Conservation (phyloP, 2,113 vertebrate species). For the Tapirus terrestris region DNA sequence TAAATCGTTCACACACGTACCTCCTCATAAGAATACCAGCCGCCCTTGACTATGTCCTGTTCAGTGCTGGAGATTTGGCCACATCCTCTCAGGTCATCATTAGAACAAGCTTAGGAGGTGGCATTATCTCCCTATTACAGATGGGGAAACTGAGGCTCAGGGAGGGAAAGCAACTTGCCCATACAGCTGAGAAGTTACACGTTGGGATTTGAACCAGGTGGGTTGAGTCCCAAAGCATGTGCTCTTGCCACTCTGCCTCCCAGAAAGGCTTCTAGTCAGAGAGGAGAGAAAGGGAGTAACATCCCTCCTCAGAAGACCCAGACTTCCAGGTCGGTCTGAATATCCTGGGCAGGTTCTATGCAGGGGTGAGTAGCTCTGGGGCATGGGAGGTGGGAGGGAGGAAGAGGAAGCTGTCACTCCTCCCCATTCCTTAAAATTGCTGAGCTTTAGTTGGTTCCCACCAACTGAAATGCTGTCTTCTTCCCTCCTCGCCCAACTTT, state of each 20-base stretch:
- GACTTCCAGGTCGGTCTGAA: background rate
- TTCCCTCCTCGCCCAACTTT: background rate
- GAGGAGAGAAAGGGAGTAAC: background rate
- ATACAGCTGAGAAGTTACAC: background rate
- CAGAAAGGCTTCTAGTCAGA: background rate
- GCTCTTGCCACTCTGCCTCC: background rate
- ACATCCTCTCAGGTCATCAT: background rate
- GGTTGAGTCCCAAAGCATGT: background rate
- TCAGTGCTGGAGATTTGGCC: background rate
- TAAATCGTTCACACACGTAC: background rate
- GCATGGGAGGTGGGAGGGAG: background rate
- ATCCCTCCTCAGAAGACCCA: background rate
- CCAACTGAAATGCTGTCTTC: background rate
- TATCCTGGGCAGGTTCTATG: background rate
- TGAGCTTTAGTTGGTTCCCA: background rate
- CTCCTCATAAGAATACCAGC: background rate
- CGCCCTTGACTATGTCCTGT: background rate
- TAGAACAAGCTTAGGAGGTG: background rate
- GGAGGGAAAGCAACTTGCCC: background rate
- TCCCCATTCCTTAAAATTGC: background rate
- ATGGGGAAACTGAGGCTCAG: background rate
- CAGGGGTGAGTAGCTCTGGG: background rate
- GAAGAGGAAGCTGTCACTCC: background rate
- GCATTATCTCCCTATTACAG: background rate
- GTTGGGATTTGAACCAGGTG: background rate